Base-by-base conservation (phyloP, 1,140 invertebrate genomes). In the Pogonomyrmex barbatus region DNA sequence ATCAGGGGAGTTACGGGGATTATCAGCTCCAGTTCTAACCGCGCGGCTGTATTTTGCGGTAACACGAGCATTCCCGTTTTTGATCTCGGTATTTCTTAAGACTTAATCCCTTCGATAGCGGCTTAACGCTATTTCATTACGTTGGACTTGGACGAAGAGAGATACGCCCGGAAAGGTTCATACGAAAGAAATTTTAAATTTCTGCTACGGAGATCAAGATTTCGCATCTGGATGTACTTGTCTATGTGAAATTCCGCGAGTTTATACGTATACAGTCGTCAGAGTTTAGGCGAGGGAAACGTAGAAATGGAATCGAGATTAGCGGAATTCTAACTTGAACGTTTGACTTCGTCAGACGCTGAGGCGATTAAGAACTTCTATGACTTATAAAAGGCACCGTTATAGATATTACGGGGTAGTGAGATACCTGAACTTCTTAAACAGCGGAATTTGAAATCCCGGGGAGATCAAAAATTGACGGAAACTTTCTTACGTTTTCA, bases 1-100 rank as follows among this genome's bases (percentile, higher is more conserved):
- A 83, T 83, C 79, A 62, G 42, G 17, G 42, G 68, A 83, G 54
- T 75, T 83, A 83, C 79, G 68, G n/a, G 79, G 68, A 83, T 83
- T 83, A 83, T 83, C 79, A 83, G 54, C 54, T 42, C 54, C 47
- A 50, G 54, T 83, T 75, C 10, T 42, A 42, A 83, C 33, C 68
- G 54, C 30, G 54, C 60, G 47, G 6, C 67, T 73, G 30, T 60
- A 75, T 60, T 83, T 83, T 50, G 54, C 42, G 56, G 54, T 60
- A 83, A 83, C 79, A 54, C 54, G 79, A 73, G 62, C 68, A 50
- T 83, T 75, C 56, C 24, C 54, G 79, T 45, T 83, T 83, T 83
- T 62, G 54, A 83, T 83, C 79, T 73, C 68, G 79, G 30, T 30
- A 54, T 60, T 83, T 45, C 50, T 45, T 83, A 83, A 50, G 79